phyloP scores from a whole-genome alignment of 2,113 vertebrate species.

The Lepidothrix coronata region DNA sequence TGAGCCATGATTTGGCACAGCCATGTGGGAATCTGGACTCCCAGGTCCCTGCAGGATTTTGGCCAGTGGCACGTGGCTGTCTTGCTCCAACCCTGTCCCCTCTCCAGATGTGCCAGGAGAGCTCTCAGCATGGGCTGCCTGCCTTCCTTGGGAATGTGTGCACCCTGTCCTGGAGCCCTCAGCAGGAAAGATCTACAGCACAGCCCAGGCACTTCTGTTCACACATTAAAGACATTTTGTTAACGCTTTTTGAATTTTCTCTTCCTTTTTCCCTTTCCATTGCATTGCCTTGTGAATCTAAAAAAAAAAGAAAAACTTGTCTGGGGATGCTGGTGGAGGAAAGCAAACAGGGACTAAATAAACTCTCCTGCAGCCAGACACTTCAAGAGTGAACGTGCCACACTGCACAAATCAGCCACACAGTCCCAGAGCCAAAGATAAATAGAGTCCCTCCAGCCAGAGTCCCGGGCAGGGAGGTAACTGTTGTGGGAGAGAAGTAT shows the following conservation, averaged over 20 bases:
- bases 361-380: conserved; percentile 5
- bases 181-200: background rate
- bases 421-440: background rate
- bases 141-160: background rate
- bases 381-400: background rate
- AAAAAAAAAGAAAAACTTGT: background rate
- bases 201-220: background rate
- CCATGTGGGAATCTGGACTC: background rate
- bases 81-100: accelerated
- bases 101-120: background rate
- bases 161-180: background rate
- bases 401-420: background rate
- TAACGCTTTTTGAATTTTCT: background rate
- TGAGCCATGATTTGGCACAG: background rate
- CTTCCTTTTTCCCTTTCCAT: background rate
- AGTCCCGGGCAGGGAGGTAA: background rate
- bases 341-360: conserved; percentile 14
- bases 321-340: background rate
- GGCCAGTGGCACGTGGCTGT: background rate
- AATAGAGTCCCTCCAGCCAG: background rate
- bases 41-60: background rate
- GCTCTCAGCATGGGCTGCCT: background rate
- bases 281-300: background rate
- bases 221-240: background rate
- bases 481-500: background rate